Conservation (phyloP, 2,888 invertebrate species). For the Steinernema hermaphroditum region DNA sequence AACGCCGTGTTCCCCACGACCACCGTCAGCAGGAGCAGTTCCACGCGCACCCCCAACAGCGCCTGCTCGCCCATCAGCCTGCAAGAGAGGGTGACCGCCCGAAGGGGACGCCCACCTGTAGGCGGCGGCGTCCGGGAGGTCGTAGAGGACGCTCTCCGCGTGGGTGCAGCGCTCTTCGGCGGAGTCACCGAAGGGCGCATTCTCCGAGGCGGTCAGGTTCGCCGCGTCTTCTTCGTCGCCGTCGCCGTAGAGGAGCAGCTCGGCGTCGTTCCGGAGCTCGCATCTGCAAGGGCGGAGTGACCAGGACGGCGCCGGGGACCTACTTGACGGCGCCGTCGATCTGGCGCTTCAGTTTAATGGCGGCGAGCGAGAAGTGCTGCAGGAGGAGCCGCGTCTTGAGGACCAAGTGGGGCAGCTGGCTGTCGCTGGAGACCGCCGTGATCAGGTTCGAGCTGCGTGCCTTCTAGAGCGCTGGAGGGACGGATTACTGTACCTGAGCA, state of each 20-base stretch:
- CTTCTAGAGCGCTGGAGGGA: not conserved
- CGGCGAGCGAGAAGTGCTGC: conserved; percentile 63
- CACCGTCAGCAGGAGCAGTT: conserved; percentile 50
- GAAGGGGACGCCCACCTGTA: not conserved
- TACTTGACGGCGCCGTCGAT: conserved; percentile 42
- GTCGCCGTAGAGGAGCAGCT: conserved; percentile 42
- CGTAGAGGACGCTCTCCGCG: conserved; percentile 3
- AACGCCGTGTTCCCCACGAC: conserved; percentile 58
- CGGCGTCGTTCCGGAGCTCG: conserved; percentile 37
- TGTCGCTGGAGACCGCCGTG: conserved; percentile 52
- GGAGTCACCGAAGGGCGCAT: not conserved
- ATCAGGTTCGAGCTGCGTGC: conserved; percentile 45
- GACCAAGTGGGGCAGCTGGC: conserved; percentile 60
- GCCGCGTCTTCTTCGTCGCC: conserved; percentile 24
- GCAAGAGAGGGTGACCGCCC: not conserved
- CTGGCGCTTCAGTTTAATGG: conserved; percentile 56
- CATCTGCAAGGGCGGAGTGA: conserved; percentile 33
- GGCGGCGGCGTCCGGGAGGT: conserved; percentile 1
- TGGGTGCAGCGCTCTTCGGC: conserved; percentile 16
- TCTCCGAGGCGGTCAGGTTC: not conserved
- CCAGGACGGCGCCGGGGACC: not conserved
- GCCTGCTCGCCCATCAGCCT: conserved; percentile 49
- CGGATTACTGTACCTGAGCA: conserved; percentile 40
- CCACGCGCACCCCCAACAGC: conserved; percentile 51
- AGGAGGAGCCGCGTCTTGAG: conserved; percentile 62